Evolutionary conservation across 2,113 vertebrate species (phyloP).

Genomic region (Cyanocitta stelleri): DNA sequence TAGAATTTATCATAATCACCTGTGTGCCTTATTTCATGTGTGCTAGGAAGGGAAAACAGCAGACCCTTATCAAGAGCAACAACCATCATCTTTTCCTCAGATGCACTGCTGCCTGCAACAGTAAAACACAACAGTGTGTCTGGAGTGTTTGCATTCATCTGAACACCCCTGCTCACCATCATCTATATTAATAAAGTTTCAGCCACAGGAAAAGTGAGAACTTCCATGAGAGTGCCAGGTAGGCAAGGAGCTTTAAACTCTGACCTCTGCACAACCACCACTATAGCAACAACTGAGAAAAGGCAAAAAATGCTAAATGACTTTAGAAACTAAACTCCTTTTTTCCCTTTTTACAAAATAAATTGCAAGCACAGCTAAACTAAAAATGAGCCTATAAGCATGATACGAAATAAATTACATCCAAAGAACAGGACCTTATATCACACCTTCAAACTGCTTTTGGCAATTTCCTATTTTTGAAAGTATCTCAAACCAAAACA

Average conservation of each 20-base stretch:
- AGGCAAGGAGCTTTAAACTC: neutral
- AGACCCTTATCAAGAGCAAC: neutral
- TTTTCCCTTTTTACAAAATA: neutral
- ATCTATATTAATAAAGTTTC: neutral
- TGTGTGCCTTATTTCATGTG: neutral
- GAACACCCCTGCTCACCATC: neutral
- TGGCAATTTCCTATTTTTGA: neutral
- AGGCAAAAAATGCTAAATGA: neutral
- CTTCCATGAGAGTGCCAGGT: accelerated
- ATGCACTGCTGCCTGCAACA: neutral
- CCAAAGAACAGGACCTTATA: neutral
- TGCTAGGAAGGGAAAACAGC: neutral
- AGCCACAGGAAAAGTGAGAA: neutral
- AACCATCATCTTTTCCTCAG: neutral
- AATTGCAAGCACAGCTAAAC: neutral
- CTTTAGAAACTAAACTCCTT: neutral
- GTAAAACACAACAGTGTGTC: neutral
- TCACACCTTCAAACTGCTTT: neutral
- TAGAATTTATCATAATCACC: neutral
- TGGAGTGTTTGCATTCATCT: neutral
- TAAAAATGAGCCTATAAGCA: neutral
- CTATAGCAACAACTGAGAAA: neutral
- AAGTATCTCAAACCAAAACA: neutral
- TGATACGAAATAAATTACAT: neutral
- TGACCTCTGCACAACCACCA: neutral